Conservation (phyloP, 2,797 vertebrate genomes). For the Amblyopsis hoosieri region DNA sequence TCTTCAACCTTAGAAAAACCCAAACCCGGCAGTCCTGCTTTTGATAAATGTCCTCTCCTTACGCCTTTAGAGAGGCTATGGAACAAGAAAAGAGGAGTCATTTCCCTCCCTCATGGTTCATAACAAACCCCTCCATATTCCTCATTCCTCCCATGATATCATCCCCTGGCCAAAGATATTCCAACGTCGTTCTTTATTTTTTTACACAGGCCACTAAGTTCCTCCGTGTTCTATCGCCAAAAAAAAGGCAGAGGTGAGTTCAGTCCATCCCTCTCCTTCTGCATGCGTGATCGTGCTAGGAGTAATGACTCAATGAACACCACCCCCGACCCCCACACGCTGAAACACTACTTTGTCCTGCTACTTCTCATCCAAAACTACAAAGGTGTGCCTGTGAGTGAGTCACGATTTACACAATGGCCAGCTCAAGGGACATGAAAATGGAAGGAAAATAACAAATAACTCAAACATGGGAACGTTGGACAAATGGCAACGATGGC, state of each 20-base stretch:
- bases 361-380: conserved; percentile 23
- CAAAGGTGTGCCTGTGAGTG: conserved; percentile 36
- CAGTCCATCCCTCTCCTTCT: conserved; percentile 22
- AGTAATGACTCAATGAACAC: conserved; percentile 35
- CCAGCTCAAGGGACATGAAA: conserved; percentile 4
- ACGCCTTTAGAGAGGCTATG: conserved; percentile 29
- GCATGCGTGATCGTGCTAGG: conserved; percentile 28
- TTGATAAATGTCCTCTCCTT: conserved; percentile 50
- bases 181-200: conserved; percentile 8
- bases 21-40: conserved; percentile 20
- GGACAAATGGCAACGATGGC: conserved; percentile 27
- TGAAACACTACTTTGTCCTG: conserved; percentile 1
- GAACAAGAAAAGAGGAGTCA: conserved; percentile 49
- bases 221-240: conserved; percentile 25
- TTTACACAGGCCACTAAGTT: conserved; percentile 32
- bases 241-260: conserved; percentile 58
- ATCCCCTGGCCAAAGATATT: conserved; percentile 45
- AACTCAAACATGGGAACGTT: not conserved
- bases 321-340: conserved; percentile 18
- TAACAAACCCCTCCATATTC: conserved; percentile 45
- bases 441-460: not conserved
- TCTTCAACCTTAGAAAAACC: conserved; percentile 36
- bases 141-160: conserved; percentile 58
- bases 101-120: conserved; percentile 36
- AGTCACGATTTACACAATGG: conserved; percentile 39